These are phyloP conservation scores for Ficedula albicollis DNA, from an alignment of 2,797 vertebrate species.

Conservation along the genomic window DNA sequence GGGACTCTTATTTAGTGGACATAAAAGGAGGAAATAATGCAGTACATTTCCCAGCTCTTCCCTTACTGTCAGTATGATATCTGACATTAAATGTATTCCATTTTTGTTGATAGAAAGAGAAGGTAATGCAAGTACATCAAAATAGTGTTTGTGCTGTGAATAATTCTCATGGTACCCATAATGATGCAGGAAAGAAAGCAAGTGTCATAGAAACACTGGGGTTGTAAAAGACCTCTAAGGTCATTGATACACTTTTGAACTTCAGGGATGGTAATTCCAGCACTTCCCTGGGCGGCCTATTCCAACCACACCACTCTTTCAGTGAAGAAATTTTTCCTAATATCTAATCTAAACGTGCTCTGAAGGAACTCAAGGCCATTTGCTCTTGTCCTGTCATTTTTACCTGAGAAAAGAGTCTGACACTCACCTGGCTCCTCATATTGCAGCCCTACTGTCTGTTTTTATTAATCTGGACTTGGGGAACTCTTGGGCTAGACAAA, in stretches of 20 bases:
- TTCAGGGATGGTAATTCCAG: neutral
- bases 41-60: neutral
- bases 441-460: neutral
- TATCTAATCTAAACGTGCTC: neutral
- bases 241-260: neutral
- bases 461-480: neutral
- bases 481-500: neutral
- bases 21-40: neutral
- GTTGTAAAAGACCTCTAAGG: neutral
- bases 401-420: fast-evolving
- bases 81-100: neutral
- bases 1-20: neutral
- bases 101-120: neutral
- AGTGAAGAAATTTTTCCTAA: neutral
- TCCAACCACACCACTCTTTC: neutral
- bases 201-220: neutral
- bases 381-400: neutral
- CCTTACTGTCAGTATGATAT: neutral
- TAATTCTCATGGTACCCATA: neutral
- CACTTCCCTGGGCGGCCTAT: neutral
- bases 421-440: neutral
- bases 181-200: neutral
- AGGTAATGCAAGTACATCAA: neutral
- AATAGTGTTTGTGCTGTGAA: neutral
- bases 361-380: neutral